These are phyloP conservation scores for Netelia inedita DNA, from an alignment of 2,888 invertebrate genomes.

Conservation along the genomic window DNA sequence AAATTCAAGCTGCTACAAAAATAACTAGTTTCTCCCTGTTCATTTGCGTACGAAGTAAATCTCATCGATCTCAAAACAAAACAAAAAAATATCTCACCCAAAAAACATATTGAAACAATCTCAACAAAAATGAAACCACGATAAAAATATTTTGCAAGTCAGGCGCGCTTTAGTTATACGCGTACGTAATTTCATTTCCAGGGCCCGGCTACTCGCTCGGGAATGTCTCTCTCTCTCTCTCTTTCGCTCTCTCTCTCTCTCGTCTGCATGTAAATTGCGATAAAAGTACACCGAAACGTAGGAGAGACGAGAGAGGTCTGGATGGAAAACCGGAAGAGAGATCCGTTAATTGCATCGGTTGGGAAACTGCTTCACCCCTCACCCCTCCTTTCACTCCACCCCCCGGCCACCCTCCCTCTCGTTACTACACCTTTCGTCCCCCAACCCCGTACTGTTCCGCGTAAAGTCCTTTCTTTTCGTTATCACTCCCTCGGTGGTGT, in stretches of 20 bases:
- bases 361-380: conserved; percentile 22
- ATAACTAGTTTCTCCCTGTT: no score
- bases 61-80: neutral
- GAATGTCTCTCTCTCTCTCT: conserved; percentile 24
- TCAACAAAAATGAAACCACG: no score
- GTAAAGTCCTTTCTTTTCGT: neutral
- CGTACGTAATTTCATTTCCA: conserved; percentile 45
- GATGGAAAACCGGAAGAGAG: conserved; percentile 23
- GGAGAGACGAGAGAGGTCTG: conserved; percentile 23
- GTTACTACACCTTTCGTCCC: conserved; percentile 4
- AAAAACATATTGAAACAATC: conserved; percentile 30
- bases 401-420: conserved; percentile 14
- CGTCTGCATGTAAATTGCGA: conserved; percentile 40
- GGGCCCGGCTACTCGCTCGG: conserved; percentile 2
- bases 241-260: conserved; percentile 10
- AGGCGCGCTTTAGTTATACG: no score
- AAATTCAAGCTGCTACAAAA: no score
- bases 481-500: conserved; percentile 4
- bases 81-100: neutral
- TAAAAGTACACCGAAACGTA: conserved; percentile 1
- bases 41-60: no score
- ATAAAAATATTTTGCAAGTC: no score
- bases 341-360: conserved; percentile 63
- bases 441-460: neutral
- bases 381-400: neutral